Evolutionary conservation across 2,888 invertebrate species (phyloP).

Genomic region (Dryococelus australis): DNA sequence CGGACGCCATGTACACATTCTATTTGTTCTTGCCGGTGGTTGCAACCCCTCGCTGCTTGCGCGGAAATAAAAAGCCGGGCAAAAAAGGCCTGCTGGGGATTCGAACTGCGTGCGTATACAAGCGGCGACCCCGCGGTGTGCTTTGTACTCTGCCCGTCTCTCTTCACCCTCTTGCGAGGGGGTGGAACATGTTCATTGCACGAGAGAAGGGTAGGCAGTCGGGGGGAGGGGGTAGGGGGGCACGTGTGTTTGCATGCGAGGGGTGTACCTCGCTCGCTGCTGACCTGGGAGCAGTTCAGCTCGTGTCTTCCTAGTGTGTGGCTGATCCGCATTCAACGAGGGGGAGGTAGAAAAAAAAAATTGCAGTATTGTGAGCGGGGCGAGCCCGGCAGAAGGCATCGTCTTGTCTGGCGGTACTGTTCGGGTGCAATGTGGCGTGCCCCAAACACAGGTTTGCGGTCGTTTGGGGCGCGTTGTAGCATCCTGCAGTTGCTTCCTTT

Average conservation of each 20-base stretch:
- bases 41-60: too few relatives aligned
- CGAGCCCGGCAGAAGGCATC: too few relatives aligned
- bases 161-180: not conserved
- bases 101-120: slow-evolving; percentile 4
- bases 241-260: slow-evolving; percentile 4
- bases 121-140: not conserved
- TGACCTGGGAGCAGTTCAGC: not conserved
- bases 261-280: not conserved
- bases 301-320: not conserved
- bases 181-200: slow-evolving; percentile 20
- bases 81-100: slow-evolving; percentile 25
- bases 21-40: not conserved
- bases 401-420: too few relatives aligned
- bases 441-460: too few relatives aligned
- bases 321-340: too few relatives aligned
- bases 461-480: too few relatives aligned
- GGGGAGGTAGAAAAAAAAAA: too few relatives aligned
- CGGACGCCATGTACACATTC: not conserved
- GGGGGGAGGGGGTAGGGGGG: too few relatives aligned
- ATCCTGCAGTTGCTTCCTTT: too few relatives aligned
- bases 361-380: too few relatives aligned
- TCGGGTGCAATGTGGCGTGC: too few relatives aligned
- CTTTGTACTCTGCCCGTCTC: not conserved
- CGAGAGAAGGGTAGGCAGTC: not conserved
- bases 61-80: not conserved